These are phyloP conservation scores for Ceyx margarethae DNA, from an alignment of 2,113 vertebrate genomes.

Conservation along the genomic window DNA sequence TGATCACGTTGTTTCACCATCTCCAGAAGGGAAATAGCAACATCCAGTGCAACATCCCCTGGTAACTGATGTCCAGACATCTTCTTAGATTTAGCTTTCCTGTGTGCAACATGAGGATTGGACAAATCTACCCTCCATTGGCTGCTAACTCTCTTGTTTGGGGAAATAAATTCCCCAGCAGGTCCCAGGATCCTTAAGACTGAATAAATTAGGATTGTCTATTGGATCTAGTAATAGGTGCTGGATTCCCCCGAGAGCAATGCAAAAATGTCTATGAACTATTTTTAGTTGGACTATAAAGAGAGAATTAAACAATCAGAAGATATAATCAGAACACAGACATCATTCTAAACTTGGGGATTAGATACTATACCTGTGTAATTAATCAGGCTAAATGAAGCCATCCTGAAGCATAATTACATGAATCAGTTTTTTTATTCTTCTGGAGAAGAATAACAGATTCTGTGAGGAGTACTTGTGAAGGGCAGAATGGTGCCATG, in stretches of 20 bases:
- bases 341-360: neutral
- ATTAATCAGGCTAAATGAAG: neutral
- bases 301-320: neutral
- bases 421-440: neutral
- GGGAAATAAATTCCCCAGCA: neutral
- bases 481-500: neutral
- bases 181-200: neutral
- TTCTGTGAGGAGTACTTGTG: neutral
- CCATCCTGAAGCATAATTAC: neutral
- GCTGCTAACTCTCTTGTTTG: neutral
- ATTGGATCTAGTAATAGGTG: neutral
- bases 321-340: neutral
- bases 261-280: neutral
- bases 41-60: neutral
- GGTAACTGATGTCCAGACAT: neutral
- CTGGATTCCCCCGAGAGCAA: neutral
- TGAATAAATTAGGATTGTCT: neutral
- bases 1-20: rapidly evolving
- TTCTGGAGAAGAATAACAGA: neutral
- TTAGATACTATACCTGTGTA: neutral
- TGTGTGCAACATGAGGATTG: neutral
- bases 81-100: neutral
- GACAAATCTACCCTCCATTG: neutral
- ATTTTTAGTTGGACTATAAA: slow-evolving; percentile 1
- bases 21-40: neutral